Percentiles rank a stretch among this genome's conserved stretches.
These are phyloP conservation scores for Ariopsis seemanni DNA, from an alignment of 2,113 vertebrate genomes.

Conservation along the genomic window DNA sequence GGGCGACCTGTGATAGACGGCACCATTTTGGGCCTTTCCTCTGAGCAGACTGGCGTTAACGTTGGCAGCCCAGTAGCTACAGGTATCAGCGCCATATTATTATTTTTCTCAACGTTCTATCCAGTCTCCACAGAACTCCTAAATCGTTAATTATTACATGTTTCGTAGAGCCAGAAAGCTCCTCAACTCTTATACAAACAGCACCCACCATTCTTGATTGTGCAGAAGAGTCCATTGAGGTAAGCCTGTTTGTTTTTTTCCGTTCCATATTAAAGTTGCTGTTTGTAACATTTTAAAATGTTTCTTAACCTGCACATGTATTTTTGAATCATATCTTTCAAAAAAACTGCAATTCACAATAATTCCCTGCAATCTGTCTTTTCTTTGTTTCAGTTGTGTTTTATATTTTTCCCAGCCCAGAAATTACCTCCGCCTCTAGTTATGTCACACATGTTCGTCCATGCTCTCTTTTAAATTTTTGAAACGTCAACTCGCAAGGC, in stretches of 20 bases:
- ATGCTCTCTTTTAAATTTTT: not conserved
- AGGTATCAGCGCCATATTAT: constrained; percentile 17
- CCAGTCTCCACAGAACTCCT: not conserved
- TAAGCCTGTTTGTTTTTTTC: not conserved
- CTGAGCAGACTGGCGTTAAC: constrained; percentile 15
- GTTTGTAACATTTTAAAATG: constrained; percentile 2
- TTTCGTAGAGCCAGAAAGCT: constrained; percentile 13
- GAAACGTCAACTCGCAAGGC: not conserved
- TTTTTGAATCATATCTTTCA: not conserved
- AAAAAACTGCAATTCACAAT: not conserved
- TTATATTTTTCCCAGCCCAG: not conserved
- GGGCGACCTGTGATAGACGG: constrained; percentile 37
- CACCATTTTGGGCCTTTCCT: constrained; percentile 39
- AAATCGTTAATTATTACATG: not conserved
- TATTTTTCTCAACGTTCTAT: not conserved
- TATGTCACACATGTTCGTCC: not conserved
- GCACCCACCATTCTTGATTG: not conserved
- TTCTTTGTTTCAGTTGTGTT: not conserved
- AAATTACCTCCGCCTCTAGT: not conserved
- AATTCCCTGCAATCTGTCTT: not conserved
- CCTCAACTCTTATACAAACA: not conserved
- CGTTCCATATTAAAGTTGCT: not conserved
- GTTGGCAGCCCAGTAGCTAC: constrained; percentile 24
- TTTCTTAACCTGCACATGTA: not conserved
- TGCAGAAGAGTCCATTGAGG: constrained; percentile 18